phyloP scores from a whole-genome alignment of 2,797 vertebrate genomes.

The Lateolabrax maculatus region DNA sequence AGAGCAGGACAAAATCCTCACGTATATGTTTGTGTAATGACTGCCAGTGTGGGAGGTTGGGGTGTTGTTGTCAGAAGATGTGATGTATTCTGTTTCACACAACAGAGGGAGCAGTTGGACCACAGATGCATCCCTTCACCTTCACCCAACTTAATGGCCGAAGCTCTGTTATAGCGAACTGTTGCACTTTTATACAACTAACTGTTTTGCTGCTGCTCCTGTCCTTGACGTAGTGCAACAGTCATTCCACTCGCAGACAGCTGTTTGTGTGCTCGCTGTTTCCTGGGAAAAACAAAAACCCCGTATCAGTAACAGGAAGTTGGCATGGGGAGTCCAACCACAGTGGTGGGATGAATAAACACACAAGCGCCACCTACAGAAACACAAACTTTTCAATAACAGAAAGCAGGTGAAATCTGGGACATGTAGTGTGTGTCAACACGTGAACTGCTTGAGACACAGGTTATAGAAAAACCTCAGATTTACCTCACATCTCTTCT shows the following conservation, averaged over 20 bases:
- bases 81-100: conserved; percentile 3
- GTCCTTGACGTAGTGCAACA: neutral
- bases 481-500: neutral
- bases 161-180: neutral
- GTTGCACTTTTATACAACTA: neutral
- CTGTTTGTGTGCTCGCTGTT: neutral
- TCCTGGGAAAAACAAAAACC: conserved; percentile 8
- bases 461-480: neutral
- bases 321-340: conserved; percentile 1
- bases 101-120: conserved; percentile 36
- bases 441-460: neutral
- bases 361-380: conserved; percentile 24
- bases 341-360: neutral
- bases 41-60: neutral
- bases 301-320: conserved; percentile 35
- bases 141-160: neutral
- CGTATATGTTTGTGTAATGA: neutral
- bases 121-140: conserved; percentile 7
- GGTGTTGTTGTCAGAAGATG: neutral
- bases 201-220: neutral
- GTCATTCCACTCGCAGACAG: neutral
- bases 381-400: neutral
- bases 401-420: conserved; percentile 4
- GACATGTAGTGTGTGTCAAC: conserved; percentile 16
- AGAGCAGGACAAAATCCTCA: neutral